Evolutionary conservation across 2,113 vertebrate species (phyloP).

Genomic region (Ptychochromis oligacanthus): DNA sequence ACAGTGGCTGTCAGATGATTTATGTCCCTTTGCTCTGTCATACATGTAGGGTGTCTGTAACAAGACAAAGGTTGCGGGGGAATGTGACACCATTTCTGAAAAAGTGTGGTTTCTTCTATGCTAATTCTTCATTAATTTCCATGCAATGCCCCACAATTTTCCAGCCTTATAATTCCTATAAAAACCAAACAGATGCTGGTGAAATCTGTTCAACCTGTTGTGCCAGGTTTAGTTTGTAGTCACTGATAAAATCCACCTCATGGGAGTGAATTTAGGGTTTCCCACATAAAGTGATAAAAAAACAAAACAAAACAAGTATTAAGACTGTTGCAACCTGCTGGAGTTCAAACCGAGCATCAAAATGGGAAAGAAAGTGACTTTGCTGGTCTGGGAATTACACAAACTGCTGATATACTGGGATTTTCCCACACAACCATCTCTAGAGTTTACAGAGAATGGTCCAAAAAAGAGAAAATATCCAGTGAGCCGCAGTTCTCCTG

Average conservation of each 20-base stretch:
- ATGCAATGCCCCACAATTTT: background rate
- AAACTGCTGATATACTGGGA: too few species aligned
- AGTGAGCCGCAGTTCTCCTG: too few species aligned
- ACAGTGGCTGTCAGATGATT: constrained; percentile 55
- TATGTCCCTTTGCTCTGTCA: constrained; percentile 54
- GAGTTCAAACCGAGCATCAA: too few species aligned
- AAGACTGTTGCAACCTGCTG: background rate
- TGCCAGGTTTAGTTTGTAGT: constrained; percentile 13
- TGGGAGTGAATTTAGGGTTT: background rate
- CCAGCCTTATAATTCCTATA: background rate
- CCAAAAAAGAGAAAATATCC: too few species aligned
- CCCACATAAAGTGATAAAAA: background rate
- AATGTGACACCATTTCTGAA: constrained; percentile 35
- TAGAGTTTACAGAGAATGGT: too few species aligned
- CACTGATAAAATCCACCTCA: background rate
- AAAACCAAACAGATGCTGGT: constrained; percentile 44
- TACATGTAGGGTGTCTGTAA: constrained; percentile 44
- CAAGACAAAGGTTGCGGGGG: constrained; percentile 13
- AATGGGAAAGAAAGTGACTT: too few species aligned
- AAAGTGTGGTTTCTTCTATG: background rate
- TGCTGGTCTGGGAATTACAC: too few species aligned
- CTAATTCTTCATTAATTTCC: constrained; percentile 1
- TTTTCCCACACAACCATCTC: too few species aligned
- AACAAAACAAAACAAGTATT: background rate
- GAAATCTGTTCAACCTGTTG: constrained; percentile 27